phyloP scores from a whole-genome alignment of 2,888 invertebrate species.

The Megamerina dolium region DNA sequence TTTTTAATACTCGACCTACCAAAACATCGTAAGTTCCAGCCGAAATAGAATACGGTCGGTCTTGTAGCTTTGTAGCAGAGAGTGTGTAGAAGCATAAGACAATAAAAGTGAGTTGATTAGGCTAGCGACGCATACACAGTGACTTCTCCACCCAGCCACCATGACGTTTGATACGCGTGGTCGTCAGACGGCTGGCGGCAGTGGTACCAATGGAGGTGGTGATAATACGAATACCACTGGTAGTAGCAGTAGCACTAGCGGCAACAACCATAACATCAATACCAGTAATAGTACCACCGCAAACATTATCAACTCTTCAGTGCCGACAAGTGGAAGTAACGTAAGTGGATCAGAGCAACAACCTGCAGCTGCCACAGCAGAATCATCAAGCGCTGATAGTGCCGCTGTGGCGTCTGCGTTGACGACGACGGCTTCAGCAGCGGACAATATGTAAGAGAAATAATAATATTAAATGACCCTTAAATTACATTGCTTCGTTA shows the following conservation, averaged over 20 bases:
- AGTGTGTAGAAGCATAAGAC: neutral
- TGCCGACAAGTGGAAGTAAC: constrained; percentile 24
- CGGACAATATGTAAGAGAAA: constrained; percentile 30
- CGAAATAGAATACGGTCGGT: too few relatives aligned
- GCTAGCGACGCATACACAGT: constrained; percentile 1
- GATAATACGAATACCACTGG: constrained; percentile 15
- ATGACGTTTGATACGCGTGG: constrained; percentile 49
- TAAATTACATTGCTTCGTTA: too few relatives aligned
- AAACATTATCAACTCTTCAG: constrained; percentile 25
- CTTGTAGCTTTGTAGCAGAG: neutral
- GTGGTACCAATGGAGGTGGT: constrained; percentile 24
- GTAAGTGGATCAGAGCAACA: constrained; percentile 17
- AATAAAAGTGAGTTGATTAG: neutral
- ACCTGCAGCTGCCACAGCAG: constrained; percentile 18
- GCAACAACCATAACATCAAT: constrained; percentile 17
- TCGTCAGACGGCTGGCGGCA: constrained; percentile 27
- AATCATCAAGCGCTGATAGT: constrained; percentile 8
- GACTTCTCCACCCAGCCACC: constrained; percentile 18
- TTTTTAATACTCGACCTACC: too few relatives aligned
- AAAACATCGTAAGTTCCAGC: too few relatives aligned
- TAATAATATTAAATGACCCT: too few relatives aligned
- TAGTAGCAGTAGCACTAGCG: constrained; percentile 11
- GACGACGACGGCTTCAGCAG: constrained; percentile 18
- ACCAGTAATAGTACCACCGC: constrained; percentile 19
- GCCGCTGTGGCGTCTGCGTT: constrained; percentile 18